Base-by-base conservation (phyloP, 2,888 invertebrate species). In the Latheticus oryzae region DNA sequence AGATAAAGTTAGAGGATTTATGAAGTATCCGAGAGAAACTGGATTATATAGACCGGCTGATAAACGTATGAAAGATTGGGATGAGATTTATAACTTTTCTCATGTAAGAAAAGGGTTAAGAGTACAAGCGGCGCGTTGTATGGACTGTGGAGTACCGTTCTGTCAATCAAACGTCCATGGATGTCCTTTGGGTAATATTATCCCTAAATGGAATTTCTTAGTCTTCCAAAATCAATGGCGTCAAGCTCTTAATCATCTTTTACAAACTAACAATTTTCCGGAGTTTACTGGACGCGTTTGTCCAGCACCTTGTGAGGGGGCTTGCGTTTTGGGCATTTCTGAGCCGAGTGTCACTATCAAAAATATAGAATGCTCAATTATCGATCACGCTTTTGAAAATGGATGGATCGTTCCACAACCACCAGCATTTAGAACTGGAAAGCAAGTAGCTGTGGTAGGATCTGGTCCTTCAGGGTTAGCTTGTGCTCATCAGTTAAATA, bases 181-280 rank as follows among this genome's bases (percentile, higher is more conserved):
- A 37, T 99, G 98, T 76, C 98, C 98, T 0, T 85, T 99, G 24
- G 97, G 97, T 19, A 99, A 99, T 79, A 95, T 99, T 67, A 96
- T 99, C 65, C 99, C 99, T 47, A 97, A 97, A 81, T 99, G 97
- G 97, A 99, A 99, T 80, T 95, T 97, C 75, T 86, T 99, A 11
- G 85, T 99, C n/a, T 98, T 91, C 83, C 86, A 91, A 73, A 90
- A 88, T 38, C 91, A 96, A 74, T 99, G 98, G 98, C 85, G 87
- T 62, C 94, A 96, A 77, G 99, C 99, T 9, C 81, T 98, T 3
- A 85, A 89, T 56, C 96, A 97, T 68, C 83, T 99, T 48, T 79
- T 96, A 66, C 98, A 99, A 81, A 99, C 99, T 0, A 99, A 99
- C 76, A 99, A 99, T 79, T 99, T 99, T 82, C 98, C 99, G n/a